Base-by-base conservation (phyloP, 2,888 invertebrate species). In the Athrips mouffetella region DNA sequence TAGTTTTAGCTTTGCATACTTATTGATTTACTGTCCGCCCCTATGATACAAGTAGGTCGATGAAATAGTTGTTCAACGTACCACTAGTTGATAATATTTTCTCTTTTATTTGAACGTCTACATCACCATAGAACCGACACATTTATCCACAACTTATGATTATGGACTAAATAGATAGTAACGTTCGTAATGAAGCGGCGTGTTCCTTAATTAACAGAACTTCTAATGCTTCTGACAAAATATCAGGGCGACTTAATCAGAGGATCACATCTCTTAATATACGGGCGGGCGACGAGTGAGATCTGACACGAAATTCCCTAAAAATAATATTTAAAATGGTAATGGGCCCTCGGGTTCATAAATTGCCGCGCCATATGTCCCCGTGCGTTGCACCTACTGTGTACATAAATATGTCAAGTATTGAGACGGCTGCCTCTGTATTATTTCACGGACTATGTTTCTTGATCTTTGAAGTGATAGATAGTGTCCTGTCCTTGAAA, bases 251-350 rank as follows among this genome's bases (percentile, higher is more conserved):
- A 74, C 79, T 79, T 86, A 88, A 88, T 88, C 88, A 85, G 84
- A 76, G 76, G 82, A 86, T 87, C 84, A 77, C 84, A 86, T 87
- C 88, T 86, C 77, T 76, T 84, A 82, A 86, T 84, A 85, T 84
- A 85, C 78, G 80, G 78, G 67, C 77, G 70, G 73, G 67, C 79
- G 83, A 74, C 80, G 86, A 88, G 84, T 82, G 88, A 87, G 87
- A 88, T 88, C 87, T 88, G 87, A 88, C 88, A 87, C 85, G 80
- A 76, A 84, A 88, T 87, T 88, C 88, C 88, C 88, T 86, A 88
- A 88, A 88, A 88, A 88, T 88, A 88, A 88, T 88, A 88, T 88
- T 88, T 88, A 88, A 88, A 87, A 87, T 87, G 86, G 86, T 88
- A 88, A 88, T 87, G 88, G 88, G 84, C 65, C 76, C 71, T 74